Base-by-base conservation (phyloP, 2,113 vertebrate genomes). In the Xiphophorus hellerii region DNA sequence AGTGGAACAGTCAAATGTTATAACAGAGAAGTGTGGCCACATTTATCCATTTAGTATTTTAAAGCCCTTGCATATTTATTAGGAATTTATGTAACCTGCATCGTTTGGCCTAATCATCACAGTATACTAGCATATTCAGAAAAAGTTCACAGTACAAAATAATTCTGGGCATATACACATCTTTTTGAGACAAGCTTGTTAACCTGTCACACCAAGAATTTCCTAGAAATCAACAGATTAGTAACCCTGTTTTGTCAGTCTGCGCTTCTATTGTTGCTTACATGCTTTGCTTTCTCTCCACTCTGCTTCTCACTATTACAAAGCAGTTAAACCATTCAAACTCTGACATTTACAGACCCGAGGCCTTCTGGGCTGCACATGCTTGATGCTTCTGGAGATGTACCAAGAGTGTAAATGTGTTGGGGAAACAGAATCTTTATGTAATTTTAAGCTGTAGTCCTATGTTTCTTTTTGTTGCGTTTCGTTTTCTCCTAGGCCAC, bases 401-500 rank as follows among this genome's bases (percentile, higher is more conserved):
- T 58, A 14, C 74, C 31, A 64, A 61, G 66, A 67, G 70, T 75
- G 61, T 73, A 68, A n/a, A 77, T 48, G 66, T 71, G 67, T 90
- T 73, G 77, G 76, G 66, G 82, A 77, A 66, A 51, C 37, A 66
- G 71, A 30, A 30, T 30, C 29, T 30, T 30, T 30, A 30, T 3
- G 29, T 3, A 30, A 30, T 30, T 30, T 30, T 30, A 30, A 30
- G 29, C 29, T 30, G 29, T 30, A 30, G 29, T 30, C 29, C 29
- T 30, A 30, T 30, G 29, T 30, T 30, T 30, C 29, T 30, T 30
- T 30, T 30, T 30, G 29, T 30, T 30, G 29, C 29, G 29, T 30
- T 30, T 30, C 2, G 2, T 11, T 80, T 73, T 77, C 51, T 77
- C 20, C 14, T 37, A 99, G 97, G 96, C 96, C 68, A 97, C 96